Base-by-base conservation (phyloP, 2,888 invertebrate genomes). In the Branchipolynoe longqiensis region DNA sequence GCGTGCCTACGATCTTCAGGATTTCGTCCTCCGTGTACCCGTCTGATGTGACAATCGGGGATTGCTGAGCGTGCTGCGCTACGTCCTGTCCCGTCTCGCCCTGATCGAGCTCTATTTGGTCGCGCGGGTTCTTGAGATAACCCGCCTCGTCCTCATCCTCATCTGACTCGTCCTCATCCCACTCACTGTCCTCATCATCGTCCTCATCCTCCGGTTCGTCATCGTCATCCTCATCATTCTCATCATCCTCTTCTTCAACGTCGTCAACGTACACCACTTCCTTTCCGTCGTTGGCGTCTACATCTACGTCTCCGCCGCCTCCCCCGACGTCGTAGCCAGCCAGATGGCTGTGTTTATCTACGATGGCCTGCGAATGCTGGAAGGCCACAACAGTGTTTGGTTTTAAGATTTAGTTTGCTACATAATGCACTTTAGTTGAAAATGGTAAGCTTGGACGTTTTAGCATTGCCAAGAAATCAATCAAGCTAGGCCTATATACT, bases 1-100 rank as follows among this genome's bases (percentile, higher is more conserved):
- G 69, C 22, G 69, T 69, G 8, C 69, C 69, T n/a, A 18, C 25
- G 6, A 69, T 33, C 69, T 38, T 69, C 69, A 69, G 69, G 36
- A 38, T 69, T 38, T 69, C 36, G 36, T 69, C 69, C 4, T 69
- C 38, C 0, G 69, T 22, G 36, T 36, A 69, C 36, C 18, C 69
- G 33, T 78, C 54, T n/a, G 62, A 48, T 18, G 8, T 48, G 48
- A 18, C 18, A 48, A 12, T 18, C 48, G 18, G 48, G 48, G 48
- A n/a, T n/a, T 62, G 28, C 6, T 14, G 12, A 25, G 8, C 0
- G n/a, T 12, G 12, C 14, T 40, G 14, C 18, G 14, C 25, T 48
- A 48, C 78, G n/a, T 3, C 78, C 18, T 78, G 48, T 12, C 48
- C 78, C 36, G 36, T 40, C 1, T 48, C 78, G 33, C 25, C 41